Evolutionary conservation across 2,113 vertebrate genomes (phyloP), one percentile per base, ranked within the genome.

Genomic region (Dendropsophus ebraccatus): DNA sequence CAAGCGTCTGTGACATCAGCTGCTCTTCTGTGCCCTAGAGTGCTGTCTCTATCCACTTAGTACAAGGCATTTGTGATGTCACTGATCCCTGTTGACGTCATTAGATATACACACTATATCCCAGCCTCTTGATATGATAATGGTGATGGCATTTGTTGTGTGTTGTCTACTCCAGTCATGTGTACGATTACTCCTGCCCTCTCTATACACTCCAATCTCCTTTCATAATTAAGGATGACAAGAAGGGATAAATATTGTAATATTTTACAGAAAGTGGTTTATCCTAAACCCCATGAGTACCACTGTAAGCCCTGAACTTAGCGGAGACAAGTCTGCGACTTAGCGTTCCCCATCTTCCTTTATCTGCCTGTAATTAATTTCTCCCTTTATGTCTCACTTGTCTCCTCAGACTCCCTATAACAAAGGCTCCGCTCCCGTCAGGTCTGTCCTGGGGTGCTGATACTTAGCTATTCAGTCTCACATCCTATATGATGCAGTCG

Each of bases 161-260:
- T 35, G 65, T 28, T 32, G 28, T 8, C 30, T 67, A 5, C 13
- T 32, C 1, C 28, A 21, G 14, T 0, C 65, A 35, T 69, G 70
- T 45, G 70, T 23, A 41, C 1, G 19, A 10, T 21, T 21, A 37
- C 69, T 41, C 28, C 67, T 70, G 35, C 9, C 21, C 35, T 23
- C 19, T 13, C 12, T 13, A 73, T 35, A 70, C 16, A 21, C 67
- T 41, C 6, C 12, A 32, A 69, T 17, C 35, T 60, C 50, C 49
- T 8, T 28, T 28, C 85, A 82, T 23, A 88, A 90, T 89, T 89
- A 81, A 91, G 88, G 93, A 92, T 89, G 70, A 83, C 88, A 92
- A 93, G 92, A 92, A 91, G 92, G 14, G n/a, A 28, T 9, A 8
- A 17, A 76, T 76, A 49, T 52, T 19, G 16, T 9, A 8, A 69